Percentiles rank a stretch among this genome's conserved stretches.
Evolutionary conservation across 2,888 invertebrate species (phyloP).

Genomic region (Drosophila borealis): DNA sequence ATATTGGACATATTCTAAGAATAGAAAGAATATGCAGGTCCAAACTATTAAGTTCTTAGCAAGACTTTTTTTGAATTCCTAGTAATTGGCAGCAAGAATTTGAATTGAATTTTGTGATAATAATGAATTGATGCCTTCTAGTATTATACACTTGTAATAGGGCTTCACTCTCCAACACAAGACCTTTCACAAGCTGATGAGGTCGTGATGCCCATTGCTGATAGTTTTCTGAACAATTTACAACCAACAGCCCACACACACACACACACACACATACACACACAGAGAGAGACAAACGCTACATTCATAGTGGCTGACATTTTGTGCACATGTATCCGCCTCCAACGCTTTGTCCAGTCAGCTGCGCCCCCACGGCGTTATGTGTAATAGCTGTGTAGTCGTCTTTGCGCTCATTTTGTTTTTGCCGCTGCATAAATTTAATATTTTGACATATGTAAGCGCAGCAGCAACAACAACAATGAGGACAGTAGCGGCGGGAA

Average conservation of each 20-base stretch:
- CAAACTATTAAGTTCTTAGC: too few relatives aligned
- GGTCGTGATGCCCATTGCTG: slow-evolving; percentile 16
- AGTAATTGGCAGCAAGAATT: too few relatives aligned
- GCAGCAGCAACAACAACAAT: slow-evolving; percentile 48
- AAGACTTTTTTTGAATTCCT: too few relatives aligned
- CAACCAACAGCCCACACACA: slow-evolving; percentile 18
- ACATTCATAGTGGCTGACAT: slow-evolving; percentile 55
- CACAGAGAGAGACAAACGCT: slow-evolving; percentile 5
- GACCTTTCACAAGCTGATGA: neutral
- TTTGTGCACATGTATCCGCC: slow-evolving; percentile 51
- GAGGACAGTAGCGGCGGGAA: slow-evolving; percentile 26
- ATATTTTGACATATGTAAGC: slow-evolving; percentile 82
- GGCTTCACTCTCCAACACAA: neutral
- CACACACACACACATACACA: slow-evolving; percentile 8
- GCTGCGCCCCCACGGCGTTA: slow-evolving; percentile 15
- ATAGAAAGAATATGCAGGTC: too few relatives aligned
- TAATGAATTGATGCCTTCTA: too few relatives aligned
- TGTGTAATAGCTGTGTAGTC: slow-evolving; percentile 48
- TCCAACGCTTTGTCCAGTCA: slow-evolving; percentile 35
- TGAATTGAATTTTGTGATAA: too few relatives aligned
- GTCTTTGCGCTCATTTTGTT: slow-evolving; percentile 70
- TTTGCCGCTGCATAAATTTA: slow-evolving; percentile 78
- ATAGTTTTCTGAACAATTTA: slow-evolving; percentile 20
- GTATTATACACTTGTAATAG: too few relatives aligned
- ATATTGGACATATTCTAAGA: too few relatives aligned